These are phyloP conservation scores for Polylopha cassiicola DNA, from an alignment of 2,888 invertebrate genomes.

Conservation along the genomic window DNA sequence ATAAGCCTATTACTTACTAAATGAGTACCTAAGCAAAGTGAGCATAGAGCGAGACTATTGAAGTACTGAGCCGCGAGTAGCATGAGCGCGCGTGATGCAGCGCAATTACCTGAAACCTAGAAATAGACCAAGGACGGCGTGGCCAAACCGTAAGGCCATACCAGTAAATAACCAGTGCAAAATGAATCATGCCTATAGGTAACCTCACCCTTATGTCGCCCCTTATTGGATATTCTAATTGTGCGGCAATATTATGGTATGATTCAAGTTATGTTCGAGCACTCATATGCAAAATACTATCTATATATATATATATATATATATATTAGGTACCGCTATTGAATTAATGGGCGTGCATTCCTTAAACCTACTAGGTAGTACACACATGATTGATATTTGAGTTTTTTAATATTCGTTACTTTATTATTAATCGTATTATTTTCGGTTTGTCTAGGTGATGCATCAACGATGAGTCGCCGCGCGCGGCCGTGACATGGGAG, in stretches of 20 bases:
- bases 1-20: slow-evolving; percentile 33
- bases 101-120: slow-evolving; percentile 59
- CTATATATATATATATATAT: too few species aligned
- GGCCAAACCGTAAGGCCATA: slow-evolving; percentile 1
- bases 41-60: slow-evolving; percentile 2
- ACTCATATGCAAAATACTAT: too few species aligned
- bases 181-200: background rate
- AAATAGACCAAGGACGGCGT: slow-evolving; percentile 66
- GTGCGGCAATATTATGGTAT: too few species aligned
- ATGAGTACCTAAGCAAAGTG: slow-evolving; percentile 26
- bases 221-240: too few species aligned
- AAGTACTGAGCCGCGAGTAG: background rate
- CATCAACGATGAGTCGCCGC: slow-evolving; percentile 86
- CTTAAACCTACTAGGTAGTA: too few species aligned
- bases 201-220: too few species aligned
- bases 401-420: too few species aligned
- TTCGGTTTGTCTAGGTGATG: slow-evolving; percentile 59
- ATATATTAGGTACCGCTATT: too few species aligned
- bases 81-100: slow-evolving; percentile 52
- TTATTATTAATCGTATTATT: slow-evolving; percentile 12
- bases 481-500: slow-evolving; percentile 86
- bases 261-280: too few species aligned
- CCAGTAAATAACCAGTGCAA: slow-evolving; percentile 9
- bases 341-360: too few species aligned
- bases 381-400: too few species aligned